Evolutionary conservation across 2,113 vertebrate genomes (phyloP), one percentile per base, ranked within the genome.

Genomic region (Procavia capensis): DNA sequence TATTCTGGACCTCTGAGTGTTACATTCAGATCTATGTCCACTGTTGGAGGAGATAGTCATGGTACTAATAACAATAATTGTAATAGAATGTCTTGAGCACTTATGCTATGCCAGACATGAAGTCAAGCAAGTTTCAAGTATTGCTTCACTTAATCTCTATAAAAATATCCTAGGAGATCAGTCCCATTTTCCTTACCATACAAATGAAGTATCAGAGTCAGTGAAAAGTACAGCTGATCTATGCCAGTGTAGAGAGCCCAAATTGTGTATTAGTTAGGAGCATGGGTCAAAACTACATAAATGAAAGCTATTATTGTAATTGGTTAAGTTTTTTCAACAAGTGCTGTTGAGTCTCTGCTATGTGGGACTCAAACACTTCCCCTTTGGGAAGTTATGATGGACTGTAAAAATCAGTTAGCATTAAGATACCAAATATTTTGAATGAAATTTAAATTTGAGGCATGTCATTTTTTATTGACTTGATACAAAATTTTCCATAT

Each of bases 371-470:
- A 89, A 43, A 1, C 24, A 11, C n/a, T 85, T 86, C 31, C 6
- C 9, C n/a, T 54, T 57, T 81, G 3, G 6, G 45, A 95, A 96
- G 5, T 85, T 85, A 88, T 4, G 75, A 93, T 31, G 41, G 36
- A 85, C 59, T 88, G 3, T 66, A 85, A 94, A 91, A 97, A 70
- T 79, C 43, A 92, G 41, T 88, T 93, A 82, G 81, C 14, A 5
- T 76, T 66, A 96, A 95, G 31, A 13, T 3, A 83, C 54, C n/a
- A 85, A 85, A 59, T 47, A 6, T 34, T 94, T 81, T 43, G 22
- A 86, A 91, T 81, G 93, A 90, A 93, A 95, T 72, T 41, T 63
- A 75, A 2, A 13, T 80, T 89, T 9, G 24, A 70, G 41, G 3
- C 34, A 85, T 95, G 54, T 54, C 59, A 47, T 88, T 94, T 95